These are phyloP conservation scores for Helicorthomorpha holstii DNA, from an alignment of 1,140 invertebrate genomes.

Conservation along the genomic window DNA sequence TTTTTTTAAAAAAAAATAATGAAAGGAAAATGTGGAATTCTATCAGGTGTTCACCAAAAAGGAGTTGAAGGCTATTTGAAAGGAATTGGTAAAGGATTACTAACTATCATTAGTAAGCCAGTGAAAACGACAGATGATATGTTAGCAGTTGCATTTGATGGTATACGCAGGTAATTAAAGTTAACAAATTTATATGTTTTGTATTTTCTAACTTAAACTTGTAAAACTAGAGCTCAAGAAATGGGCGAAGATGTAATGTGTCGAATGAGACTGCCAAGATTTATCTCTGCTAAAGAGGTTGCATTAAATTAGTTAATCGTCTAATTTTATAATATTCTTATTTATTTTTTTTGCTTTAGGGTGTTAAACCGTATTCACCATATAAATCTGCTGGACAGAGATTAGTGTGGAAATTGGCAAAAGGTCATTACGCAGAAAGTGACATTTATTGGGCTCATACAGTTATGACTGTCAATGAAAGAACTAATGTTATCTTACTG, in stretches of 20 bases:
- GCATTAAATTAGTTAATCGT: background rate
- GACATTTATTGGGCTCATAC: constrained; percentile 56
- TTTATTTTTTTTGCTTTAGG: constrained; percentile 25
- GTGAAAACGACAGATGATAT: constrained; percentile 38
- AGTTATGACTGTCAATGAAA: constrained; percentile 34
- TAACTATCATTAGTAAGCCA: constrained; percentile 40
- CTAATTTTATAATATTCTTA: background rate
- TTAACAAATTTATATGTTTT: background rate
- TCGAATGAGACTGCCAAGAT: constrained; percentile 46
- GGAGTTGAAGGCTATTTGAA: constrained; percentile 49
- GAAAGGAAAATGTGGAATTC: constrained; percentile 9
- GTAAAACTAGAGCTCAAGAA: constrained; percentile 46
- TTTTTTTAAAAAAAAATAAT: no score
- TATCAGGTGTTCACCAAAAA: constrained; percentile 40
- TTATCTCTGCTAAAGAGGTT: constrained; percentile 45
- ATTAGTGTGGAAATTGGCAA: constrained; percentile 35
- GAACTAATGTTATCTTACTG: constrained; percentile 33
- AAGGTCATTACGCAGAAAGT: constrained; percentile 43
- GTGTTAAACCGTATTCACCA: constrained; percentile 42
- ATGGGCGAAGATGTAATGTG: constrained; percentile 44
- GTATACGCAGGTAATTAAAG: constrained; percentile 37
- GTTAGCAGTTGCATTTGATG: constrained; percentile 45
- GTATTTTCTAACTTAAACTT: no score
- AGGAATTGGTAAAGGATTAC: constrained; percentile 41
- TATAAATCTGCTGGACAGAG: constrained; percentile 43